Conservation (phyloP, 2,797 vertebrate species). For the Notoglanidium macrostoma region DNA sequence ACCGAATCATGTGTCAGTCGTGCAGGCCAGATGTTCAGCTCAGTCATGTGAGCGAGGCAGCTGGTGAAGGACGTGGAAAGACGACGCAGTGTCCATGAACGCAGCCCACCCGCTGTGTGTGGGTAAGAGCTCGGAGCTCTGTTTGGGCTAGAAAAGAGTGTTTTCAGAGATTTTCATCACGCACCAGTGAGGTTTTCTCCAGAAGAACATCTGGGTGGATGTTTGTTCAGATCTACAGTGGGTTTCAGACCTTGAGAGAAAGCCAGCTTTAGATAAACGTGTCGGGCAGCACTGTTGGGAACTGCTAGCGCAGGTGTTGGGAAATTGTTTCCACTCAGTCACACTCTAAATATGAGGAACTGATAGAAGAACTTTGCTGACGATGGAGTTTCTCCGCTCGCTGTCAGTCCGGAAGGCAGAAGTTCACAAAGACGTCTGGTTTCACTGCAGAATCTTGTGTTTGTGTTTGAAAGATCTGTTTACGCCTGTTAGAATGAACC, state of each 20-base stretch:
- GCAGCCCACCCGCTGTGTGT: slow-evolving; percentile 41
- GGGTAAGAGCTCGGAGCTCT: slow-evolving; percentile 4
- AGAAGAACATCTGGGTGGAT: slow-evolving; percentile 46
- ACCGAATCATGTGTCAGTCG: neutral
- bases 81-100: slow-evolving; percentile 19
- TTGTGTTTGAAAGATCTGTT: neutral
- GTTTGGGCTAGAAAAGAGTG: slow-evolving; percentile 41
- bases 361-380: slow-evolving; percentile 16
- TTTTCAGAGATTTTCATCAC: slow-evolving; percentile 15
- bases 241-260: slow-evolving; percentile 45
- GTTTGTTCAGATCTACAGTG: slow-evolving; percentile 44
- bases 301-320: slow-evolving; percentile 38
- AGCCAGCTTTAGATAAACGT: slow-evolving; percentile 32
- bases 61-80: slow-evolving; percentile 14
- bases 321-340: slow-evolving; percentile 23
- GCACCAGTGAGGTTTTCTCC: slow-evolving; percentile 12
- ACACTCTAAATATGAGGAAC: slow-evolving; percentile 8
- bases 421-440: slow-evolving; percentile 2
- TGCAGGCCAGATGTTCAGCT: slow-evolving; percentile 36
- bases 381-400: neutral
- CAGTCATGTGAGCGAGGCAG: slow-evolving; percentile 22
- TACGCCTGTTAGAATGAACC: neutral
- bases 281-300: slow-evolving; percentile 31
- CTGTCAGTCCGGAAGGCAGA: slow-evolving; percentile 15
- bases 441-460: neutral